Evolutionary conservation across 2,888 invertebrate genomes (phyloP).

Genomic region (Lochmaea crataegi): DNA sequence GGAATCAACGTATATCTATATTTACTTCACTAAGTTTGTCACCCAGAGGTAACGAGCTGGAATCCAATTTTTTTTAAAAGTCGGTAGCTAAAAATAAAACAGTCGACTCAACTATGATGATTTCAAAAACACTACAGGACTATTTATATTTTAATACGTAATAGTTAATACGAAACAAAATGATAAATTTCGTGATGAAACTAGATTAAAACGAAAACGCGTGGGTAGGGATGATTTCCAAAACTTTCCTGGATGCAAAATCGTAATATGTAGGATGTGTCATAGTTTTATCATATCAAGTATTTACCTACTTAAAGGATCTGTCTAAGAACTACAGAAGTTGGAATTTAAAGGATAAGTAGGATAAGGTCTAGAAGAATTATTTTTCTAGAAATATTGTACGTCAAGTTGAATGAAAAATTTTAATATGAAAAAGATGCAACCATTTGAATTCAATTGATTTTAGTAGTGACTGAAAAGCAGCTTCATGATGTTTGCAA

Average conservation of each 20-base stretch:
- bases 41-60: conserved; percentile 18
- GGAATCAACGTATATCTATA: not conserved
- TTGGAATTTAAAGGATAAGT: too few species aligned
- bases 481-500: too few species aligned
- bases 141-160: conserved; percentile 20
- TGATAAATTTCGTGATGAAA: not conserved
- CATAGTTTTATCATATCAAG: too few species aligned
- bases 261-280: too few species aligned
- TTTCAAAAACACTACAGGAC: conserved; percentile 17
- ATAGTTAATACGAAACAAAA: conserved; percentile 24
- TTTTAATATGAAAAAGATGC: too few species aligned
- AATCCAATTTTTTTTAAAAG: conserved; percentile 10
- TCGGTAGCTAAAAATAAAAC: conserved; percentile 11
- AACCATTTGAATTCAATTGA: too few species aligned
- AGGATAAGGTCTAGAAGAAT: too few species aligned
- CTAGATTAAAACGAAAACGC: conserved; percentile 5
- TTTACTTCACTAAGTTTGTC: conserved; percentile 10
- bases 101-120: conserved; percentile 20
- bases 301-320: too few species aligned
- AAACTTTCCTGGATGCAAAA: not conserved
- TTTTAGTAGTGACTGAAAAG: too few species aligned
- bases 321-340: too few species aligned
- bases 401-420: too few species aligned
- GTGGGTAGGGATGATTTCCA: not conserved
- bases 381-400: too few species aligned